phyloP scores from a whole-genome alignment of 2,113 vertebrate species.

The Camelus bactrianus region DNA sequence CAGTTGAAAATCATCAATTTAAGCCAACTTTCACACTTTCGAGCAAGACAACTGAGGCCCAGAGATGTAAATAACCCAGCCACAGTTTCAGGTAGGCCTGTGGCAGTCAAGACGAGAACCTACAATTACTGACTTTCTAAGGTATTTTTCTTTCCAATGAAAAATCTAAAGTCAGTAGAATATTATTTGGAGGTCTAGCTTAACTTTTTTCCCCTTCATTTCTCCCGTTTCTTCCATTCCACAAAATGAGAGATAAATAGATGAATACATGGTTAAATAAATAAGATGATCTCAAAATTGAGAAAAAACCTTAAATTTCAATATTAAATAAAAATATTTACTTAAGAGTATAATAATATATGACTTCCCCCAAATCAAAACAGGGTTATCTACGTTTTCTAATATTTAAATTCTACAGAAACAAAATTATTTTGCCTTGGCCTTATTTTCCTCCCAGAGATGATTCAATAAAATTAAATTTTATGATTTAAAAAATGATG shows the following conservation, averaged over 20 bases:
- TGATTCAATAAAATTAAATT: conserved; percentile 61
- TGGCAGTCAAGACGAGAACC: neutral
- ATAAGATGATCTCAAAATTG: neutral
- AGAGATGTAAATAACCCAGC: neutral
- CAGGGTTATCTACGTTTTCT: conserved; percentile 15
- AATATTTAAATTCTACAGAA: conserved; percentile 49
- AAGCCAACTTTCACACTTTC: conserved; percentile 47
- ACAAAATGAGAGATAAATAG: neutral
- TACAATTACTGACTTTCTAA: neutral
- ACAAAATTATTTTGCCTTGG: conserved; percentile 33
- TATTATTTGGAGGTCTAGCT: neutral
- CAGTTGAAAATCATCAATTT: conserved; percentile 50
- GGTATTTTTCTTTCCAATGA: neutral
- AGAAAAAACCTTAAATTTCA: neutral
- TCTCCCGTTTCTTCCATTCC: neutral
- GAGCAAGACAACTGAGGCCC: neutral
- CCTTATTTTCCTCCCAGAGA: conserved; percentile 30
- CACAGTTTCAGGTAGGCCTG: neutral
- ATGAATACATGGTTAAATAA: neutral
- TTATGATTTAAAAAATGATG: conserved; percentile 59
- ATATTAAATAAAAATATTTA: neutral
- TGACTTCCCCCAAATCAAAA: conserved; percentile 39
- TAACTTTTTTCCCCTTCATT: conserved; percentile 36
- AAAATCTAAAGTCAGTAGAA: conserved; percentile 31
- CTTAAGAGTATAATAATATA: neutral